A percentile compares a stretch with the other conserved stretches of the same genome.
phyloP scores from a whole-genome alignment of 1,140 invertebrate species.

The Saxidomus purpurata region DNA sequence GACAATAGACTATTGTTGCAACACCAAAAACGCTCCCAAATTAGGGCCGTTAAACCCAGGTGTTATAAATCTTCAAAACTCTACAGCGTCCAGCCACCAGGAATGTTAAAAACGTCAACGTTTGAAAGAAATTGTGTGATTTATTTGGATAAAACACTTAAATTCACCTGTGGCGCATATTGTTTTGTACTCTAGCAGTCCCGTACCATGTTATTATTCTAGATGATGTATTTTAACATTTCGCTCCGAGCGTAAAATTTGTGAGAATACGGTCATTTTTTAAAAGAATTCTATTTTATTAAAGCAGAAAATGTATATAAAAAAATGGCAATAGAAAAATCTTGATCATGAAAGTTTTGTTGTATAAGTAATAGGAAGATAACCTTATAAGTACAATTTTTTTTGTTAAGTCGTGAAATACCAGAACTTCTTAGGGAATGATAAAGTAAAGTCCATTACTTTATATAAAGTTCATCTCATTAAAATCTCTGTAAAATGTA shows the following conservation, averaged over 20 bases:
- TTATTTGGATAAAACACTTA: constrained; percentile 59
- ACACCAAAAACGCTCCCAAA: constrained; percentile 15
- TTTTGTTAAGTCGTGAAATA: too few species aligned
- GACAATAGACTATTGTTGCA: constrained; percentile 39
- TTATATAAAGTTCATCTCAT: background rate
- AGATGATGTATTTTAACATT: constrained; percentile 29
- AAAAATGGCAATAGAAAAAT: background rate
- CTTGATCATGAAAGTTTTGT: too few species aligned
- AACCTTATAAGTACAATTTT: too few species aligned
- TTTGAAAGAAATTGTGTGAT: constrained; percentile 37
- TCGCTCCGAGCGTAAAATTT: background rate
- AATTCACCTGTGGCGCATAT: constrained; percentile 56
- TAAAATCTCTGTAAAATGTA: constrained; percentile 9
- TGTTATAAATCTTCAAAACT: constrained; percentile 56
- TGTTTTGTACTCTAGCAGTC: constrained; percentile 35
- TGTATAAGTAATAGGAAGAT: too few species aligned
- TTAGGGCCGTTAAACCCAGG: constrained; percentile 27
- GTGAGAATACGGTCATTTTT: constrained; percentile 34
- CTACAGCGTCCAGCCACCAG: constrained; percentile 30
- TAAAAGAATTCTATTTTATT: constrained; percentile 11
- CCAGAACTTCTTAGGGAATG: too few species aligned
- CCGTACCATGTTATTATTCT: constrained; percentile 37
- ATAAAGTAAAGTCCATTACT: too few species aligned
- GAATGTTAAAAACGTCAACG: constrained; percentile 47
- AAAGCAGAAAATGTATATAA: background rate